Evolutionary conservation across 2,113 vertebrate species (phyloP).

Genomic region (rat (Rattus norvegicus)): GRCr8 NC_086026.1:110752501-110753000

Average conservation of each 20-base stretch:
- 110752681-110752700: not conserved
- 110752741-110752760: not conserved
- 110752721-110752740: not conserved
- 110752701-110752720: not conserved
- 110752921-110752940: not conserved
- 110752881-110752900: not conserved
- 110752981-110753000: too few relatives aligned
- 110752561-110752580: not conserved
- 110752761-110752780: not conserved
- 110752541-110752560: too few relatives aligned
- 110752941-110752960: not conserved
- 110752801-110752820: conserved; percentile 31
- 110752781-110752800: not conserved
- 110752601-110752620: conserved; percentile 43
- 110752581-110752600: conserved; percentile 31
- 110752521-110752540: too few relatives aligned
- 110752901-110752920: not conserved
- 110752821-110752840: conserved; percentile 30
- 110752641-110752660: not conserved
- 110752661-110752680: conserved; percentile 23
- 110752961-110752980: not conserved
- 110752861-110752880: not conserved
- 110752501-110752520: too few relatives aligned
- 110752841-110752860: not conserved
- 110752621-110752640: not conserved